phyloP scores from a whole-genome alignment of 2,888 invertebrate species.

The Oeneis ivallda region DNA sequence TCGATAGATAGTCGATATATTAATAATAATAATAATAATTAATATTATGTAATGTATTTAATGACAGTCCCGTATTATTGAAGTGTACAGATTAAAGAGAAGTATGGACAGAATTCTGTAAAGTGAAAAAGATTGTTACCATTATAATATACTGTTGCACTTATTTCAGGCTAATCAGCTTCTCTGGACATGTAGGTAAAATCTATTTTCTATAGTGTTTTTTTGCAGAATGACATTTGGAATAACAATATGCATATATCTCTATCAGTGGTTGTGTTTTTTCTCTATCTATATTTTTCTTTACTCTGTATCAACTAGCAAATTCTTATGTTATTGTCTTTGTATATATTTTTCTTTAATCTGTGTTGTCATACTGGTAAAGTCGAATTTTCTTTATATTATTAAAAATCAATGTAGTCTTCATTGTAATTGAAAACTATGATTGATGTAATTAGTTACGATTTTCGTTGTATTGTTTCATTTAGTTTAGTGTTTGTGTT shows the following conservation, averaged over 20 bases:
- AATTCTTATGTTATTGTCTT: constrained; percentile 35
- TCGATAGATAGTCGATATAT: constrained; percentile 19
- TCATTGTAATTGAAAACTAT: constrained; percentile 66
- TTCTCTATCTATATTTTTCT: constrained; percentile 4
- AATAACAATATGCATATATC: too few relatives aligned
- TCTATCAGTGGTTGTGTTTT: too few relatives aligned
- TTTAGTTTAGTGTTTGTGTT: constrained; percentile 28
- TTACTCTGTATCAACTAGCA: constrained; percentile 36
- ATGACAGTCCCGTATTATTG: neutral
- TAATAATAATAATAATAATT: constrained; percentile 19
- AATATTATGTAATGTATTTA: neutral
- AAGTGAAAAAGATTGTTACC: neutral
- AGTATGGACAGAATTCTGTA: neutral
- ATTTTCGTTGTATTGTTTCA: constrained; percentile 45
- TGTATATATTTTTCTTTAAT: constrained; percentile 6
- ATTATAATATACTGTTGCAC: too few relatives aligned
- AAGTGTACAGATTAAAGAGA: constrained; percentile 6
- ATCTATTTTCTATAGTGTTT: too few relatives aligned
- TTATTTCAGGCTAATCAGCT: too few relatives aligned
- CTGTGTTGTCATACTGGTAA: constrained; percentile 38
- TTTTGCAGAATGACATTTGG: too few relatives aligned
- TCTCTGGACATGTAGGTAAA: too few relatives aligned
- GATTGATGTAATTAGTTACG: constrained; percentile 52
- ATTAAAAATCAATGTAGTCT: constrained; percentile 64
- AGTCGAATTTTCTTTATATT: constrained; percentile 37